A percentile compares a stretch with the other conserved stretches of the same genome.
These are phyloP conservation scores for Propithecus perrieri DNA, from an alignment of 2,797 vertebrate species.

Conservation along the genomic window DNA sequence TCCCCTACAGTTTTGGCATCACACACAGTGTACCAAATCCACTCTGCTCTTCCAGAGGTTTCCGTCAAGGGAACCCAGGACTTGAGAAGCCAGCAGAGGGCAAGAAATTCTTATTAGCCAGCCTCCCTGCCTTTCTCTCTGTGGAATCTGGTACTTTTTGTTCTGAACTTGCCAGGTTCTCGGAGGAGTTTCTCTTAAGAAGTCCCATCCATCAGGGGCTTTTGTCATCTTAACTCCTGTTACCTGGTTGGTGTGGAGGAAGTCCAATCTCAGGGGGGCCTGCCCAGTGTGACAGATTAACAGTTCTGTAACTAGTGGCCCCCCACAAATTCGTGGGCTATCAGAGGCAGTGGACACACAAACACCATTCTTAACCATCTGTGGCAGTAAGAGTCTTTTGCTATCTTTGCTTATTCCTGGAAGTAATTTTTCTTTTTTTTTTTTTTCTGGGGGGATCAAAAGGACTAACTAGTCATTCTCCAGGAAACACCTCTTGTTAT, in stretches of 20 bases:
- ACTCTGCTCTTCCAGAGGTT: background rate
- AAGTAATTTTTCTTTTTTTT: background rate
- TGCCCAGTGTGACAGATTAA: background rate
- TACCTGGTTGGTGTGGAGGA: background rate
- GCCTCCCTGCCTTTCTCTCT: background rate
- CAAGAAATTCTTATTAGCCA: background rate
- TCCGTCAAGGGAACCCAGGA: background rate
- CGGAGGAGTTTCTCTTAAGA: background rate
- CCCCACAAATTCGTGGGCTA: background rate
- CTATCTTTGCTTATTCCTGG: background rate
- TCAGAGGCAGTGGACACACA: background rate
- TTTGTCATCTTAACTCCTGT: background rate
- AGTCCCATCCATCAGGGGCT: background rate
- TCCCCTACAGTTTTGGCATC: background rate
- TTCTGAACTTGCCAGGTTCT: background rate
- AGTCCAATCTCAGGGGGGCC: background rate
- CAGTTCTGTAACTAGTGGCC: background rate
- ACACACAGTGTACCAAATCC: background rate
- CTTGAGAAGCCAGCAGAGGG: background rate
- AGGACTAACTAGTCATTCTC: no score
- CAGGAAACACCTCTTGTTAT: background rate
- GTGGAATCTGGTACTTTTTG: background rate
- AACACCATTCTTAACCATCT: background rate
- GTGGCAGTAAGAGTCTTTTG: background rate
- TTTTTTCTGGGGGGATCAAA: background rate